Evolutionary conservation across 2,888 invertebrate genomes (phyloP), one percentile per base, ranked within the genome.

Genomic region (Macrosiphum euphorbiae): DNA sequence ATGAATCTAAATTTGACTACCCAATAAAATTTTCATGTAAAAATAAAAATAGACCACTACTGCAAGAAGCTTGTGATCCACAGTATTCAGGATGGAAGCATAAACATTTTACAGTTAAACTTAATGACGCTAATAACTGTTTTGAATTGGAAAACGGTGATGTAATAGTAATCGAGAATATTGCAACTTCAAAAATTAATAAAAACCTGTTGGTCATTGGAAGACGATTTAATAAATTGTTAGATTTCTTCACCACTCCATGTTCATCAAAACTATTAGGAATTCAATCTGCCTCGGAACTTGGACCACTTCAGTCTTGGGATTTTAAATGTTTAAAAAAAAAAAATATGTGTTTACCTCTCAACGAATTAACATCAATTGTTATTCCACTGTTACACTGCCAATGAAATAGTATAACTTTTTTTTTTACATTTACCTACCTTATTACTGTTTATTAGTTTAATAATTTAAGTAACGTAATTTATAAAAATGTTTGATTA

Each of bases 71-170:
- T 20, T 35, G 41, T 58, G 58, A 88, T 24, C 58, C 88, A 58
- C 88, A 88, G 24, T 88, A 88, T 58, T 24, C 55, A 13, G 58
- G 88, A 10, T 88, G 88, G 88, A 88, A 41, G 58, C 35, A 24
- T 41, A 55, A 35, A 58, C 20, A 55, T 41, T 88, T 88, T 88
- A 16, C 41, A 52, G 20, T 88, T 26, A 88, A 88, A 88, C 41
- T 88, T 10, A 88, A 88, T 88, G 24, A 58, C 13, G 55, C 35
- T 26, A 35, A 88, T 24, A 58, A 58, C 10, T 88, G 88, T 88
- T 20, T 88, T 55, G 41, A 58, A 58, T 16, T 58, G 28, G 28
- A 88, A 41, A 88, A 88, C 35, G 41, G 28, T 41, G 52, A 58
- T 41, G 5, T 88, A 26, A 41, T 88, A 26, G 10, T 88, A 5